Percentiles rank a stretch among this genome's conserved stretches.
phyloP scores from a whole-genome alignment of 2,888 invertebrate species.

The Seira sanloemensis region DNA sequence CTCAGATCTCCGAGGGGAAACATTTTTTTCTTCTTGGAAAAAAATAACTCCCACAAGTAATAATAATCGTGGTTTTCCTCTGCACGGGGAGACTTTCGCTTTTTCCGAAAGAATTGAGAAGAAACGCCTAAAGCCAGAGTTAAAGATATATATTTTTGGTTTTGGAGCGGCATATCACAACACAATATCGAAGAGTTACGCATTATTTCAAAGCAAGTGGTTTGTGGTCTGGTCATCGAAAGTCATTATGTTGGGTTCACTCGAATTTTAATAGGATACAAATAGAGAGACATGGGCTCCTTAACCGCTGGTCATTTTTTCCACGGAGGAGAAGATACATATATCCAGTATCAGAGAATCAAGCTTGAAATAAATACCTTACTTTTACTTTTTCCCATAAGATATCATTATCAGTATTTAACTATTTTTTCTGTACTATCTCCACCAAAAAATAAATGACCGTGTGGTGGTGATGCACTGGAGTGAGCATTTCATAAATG shows the following conservation, averaged over 20 bases:
- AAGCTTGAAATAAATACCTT: not conserved
- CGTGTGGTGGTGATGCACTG: not conserved
- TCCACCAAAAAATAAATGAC: slow-evolving; percentile 9
- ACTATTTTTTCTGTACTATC: slow-evolving; percentile 8
- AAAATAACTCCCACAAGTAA: slow-evolving; percentile 7
- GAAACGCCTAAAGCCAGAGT: not conserved
- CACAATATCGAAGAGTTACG: slow-evolving; percentile 2
- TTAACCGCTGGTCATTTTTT: not conserved
- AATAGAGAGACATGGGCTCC: not conserved
- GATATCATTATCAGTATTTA: slow-evolving; percentile 58
- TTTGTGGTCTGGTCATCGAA: not conserved
- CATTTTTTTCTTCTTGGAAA: no score
- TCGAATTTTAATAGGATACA: slow-evolving; percentile 16
- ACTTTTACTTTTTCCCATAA: slow-evolving; percentile 1
- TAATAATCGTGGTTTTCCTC: slow-evolving; percentile 8
- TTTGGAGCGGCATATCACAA: not conserved
- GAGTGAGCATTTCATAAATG: not conserved
- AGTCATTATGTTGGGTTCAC: not conserved
- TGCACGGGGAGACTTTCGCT: not conserved
- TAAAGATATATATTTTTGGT: no score
- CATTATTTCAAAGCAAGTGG: slow-evolving; percentile 3
- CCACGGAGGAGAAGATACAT: no score
- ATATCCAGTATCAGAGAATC: slow-evolving; percentile 9
- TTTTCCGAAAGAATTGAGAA: not conserved
- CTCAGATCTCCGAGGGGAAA: slow-evolving; percentile 7